phyloP scores from a whole-genome alignment of 2,888 invertebrate species.

The Eilema depressum region DNA sequence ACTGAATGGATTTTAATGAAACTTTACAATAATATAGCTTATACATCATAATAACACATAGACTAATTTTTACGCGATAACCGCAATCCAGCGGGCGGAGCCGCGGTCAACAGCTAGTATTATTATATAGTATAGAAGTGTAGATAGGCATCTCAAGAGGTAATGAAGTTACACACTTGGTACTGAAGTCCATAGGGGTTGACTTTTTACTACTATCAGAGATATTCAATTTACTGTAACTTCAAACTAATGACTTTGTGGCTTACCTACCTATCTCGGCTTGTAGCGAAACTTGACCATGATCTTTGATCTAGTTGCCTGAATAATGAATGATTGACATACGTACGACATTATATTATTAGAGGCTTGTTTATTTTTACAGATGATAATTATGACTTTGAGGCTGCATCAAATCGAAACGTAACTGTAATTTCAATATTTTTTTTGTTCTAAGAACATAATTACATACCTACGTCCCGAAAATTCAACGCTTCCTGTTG shows the following conservation, averaged over 20 bases:
- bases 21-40: too few species aligned
- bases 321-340: neutral
- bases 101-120: too few species aligned
- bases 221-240: neutral
- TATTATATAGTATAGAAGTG: too few species aligned
- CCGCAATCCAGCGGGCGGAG: too few species aligned
- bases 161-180: neutral
- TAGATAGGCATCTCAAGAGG: neutral
- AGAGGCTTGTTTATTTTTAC: neutral
- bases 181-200: neutral
- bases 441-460: neutral
- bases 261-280: neutral
- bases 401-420: neutral
- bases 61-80: too few species aligned
- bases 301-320: neutral
- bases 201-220: neutral
- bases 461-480: neutral
- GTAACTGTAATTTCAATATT: neutral
- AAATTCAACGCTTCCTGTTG: too few species aligned
- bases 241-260: neutral
- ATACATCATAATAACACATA: too few species aligned
- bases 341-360: neutral
- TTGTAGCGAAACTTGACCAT: neutral
- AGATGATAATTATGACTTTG: neutral
- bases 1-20: too few species aligned